Percentiles rank a stretch among this genome's conserved stretches.
Evolutionary conservation across 2,113 vertebrate genomes (phyloP).

Genomic region (Bujurquina vittata): DNA sequence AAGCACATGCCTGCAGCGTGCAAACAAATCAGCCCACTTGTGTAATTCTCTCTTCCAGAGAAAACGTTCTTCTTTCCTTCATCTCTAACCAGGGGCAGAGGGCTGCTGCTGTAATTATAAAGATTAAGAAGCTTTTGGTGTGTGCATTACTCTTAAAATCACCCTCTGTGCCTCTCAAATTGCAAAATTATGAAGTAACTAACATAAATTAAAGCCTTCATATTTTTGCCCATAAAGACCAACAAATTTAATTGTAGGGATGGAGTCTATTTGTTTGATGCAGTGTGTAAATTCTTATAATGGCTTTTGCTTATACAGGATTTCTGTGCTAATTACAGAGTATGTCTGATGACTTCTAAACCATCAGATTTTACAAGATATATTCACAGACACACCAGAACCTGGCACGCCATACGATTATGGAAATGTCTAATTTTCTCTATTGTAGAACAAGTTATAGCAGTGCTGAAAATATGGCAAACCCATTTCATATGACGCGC

Average conservation of each 20-base stretch:
- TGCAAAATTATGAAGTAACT: conserved; percentile 47
- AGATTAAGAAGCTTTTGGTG: conserved; percentile 25
- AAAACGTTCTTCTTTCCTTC: conserved; percentile 9
- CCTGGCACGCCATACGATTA: background rate
- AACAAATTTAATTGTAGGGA: conserved; percentile 18
- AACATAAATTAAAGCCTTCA: conserved; percentile 34
- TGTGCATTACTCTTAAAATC: conserved; percentile 12
- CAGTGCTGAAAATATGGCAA: background rate
- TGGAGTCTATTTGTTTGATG: background rate
- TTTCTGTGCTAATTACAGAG: background rate
- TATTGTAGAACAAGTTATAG: background rate
- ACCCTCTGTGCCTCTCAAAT: conserved; percentile 40
- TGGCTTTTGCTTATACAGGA: background rate
- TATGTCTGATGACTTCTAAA: background rate
- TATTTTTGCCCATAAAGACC: background rate
- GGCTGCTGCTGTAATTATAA: conserved; percentile 48
- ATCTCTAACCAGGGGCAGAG: conserved; percentile 1
- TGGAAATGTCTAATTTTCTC: background rate
- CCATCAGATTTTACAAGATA: background rate
- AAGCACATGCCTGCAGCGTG: background rate
- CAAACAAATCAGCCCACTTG: background rate
- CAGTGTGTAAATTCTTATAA: background rate
- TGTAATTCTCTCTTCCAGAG: background rate
- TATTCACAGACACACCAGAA: background rate
- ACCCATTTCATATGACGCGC: background rate